Evolutionary conservation across 2,888 invertebrate species (phyloP), one percentile per base, ranked within the genome.

Genomic region (Clunio marinus): DNA sequence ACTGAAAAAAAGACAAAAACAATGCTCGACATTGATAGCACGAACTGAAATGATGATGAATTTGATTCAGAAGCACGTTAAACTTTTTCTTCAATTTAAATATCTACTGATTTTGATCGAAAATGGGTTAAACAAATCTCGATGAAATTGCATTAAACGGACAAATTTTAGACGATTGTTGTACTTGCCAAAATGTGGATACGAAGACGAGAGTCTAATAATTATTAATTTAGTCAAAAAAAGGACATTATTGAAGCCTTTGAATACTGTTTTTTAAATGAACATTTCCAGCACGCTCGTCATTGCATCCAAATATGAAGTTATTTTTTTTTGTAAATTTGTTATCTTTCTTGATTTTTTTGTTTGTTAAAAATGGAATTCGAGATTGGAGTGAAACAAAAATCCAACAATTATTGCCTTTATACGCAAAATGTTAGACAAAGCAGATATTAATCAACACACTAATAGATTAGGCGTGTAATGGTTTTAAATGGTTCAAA

Each of bases 181-280:
- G 28, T 41, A 65, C 63, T 65, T 65, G 63, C 63, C 63, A 65
- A 65, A 65, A 28, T 58, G 25, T n/a, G 24, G n/a, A 24, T 15
- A 1, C 4, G n/a, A 58, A 15, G 25, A 24, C 58, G 13, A n/a
- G 25, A 27, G 22, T 24, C 22, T 58, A 24, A 32, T 32, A 7
- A 55, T 24, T 58, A n/a, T 46, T 25, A 27, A 24, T 13, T 58
- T 58, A 58, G 58, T 58, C 58, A 58, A 58, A 15, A 51, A 15
- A 13, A 20, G 51, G 5, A 10, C 32, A 32, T 32, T 10, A 10
- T n/a, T n/a, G 32, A 32, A 32, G 10, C 32, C 5, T 32, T 10
- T 32, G 5, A 10, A 5, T 5, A 32, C 10, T 32, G 10, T 32
- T 32, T 32, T 32, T 7, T 5, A 5, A 55, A 22, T 5, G 17